Evolutionary conservation across 2,113 vertebrate genomes (phyloP), one percentile per base, ranked within the genome.

Genomic region (Tamias sibiricus): DNA sequence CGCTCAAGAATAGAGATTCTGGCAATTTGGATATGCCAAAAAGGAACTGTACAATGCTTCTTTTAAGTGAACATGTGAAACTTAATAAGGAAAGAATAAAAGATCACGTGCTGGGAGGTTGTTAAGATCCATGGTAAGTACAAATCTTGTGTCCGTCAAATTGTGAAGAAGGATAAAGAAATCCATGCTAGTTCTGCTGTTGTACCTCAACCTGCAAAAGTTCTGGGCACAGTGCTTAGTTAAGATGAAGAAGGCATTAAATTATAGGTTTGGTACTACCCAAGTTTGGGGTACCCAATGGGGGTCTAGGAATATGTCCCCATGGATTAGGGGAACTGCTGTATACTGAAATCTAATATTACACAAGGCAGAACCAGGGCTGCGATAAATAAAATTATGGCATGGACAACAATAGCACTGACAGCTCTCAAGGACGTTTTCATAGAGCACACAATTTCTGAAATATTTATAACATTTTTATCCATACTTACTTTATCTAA

Each of bases 321-420:
- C 20, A 28, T 0, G 22, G n/a, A 24, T 42, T 44, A 68, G n/a
- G 13, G 19, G 14, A 8, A 76, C 9, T 49, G 6, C 5, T 76
- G 1, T 30, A 19, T 14, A 8, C 1, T 57, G 5, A 6, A 37
- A 11, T 40, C 42, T 59, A 37, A 68, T 28, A 52, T 47, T 17
- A 81, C 3, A 47, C 4, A 72, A 90, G 62, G 44, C 40, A 35
- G 59, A 40, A 22, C 13, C 54, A 20, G 26, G 68, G 37, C 32
- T 47, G 13, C 69, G 59, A 42, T 14, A 88, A 64, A 52, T 8
- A 42, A 28, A 71, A 77, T n/a, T 4, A 26, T 42, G 24, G 26
- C 74, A 62, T 1, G 6, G 37, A 42, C 2, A 20, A 17, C 1
- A 1, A 57, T 8, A 2, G 10, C 17, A 40, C 16, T n/a, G 14